Percentiles rank a stretch among this genome's conserved stretches.
Evolutionary conservation across 1,140 invertebrate species (phyloP).

Genomic region (Diorhabda elongata): DNA sequence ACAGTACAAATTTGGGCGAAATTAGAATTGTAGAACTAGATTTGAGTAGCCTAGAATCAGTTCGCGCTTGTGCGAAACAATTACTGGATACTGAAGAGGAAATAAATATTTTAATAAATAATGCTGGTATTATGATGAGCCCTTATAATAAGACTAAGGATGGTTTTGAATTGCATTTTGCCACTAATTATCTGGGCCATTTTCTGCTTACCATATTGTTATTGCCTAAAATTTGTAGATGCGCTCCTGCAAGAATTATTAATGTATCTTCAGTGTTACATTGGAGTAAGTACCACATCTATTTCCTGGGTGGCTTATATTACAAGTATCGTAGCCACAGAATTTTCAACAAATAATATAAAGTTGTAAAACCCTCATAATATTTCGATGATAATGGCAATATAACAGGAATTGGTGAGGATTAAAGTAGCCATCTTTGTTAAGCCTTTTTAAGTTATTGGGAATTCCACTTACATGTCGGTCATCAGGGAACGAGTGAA

Average conservation of each 20-base stretch:
- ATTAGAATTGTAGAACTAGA: conserved; percentile 62
- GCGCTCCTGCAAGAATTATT: conserved; percentile 54
- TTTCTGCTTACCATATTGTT: conserved; percentile 80
- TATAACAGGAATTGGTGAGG: no score
- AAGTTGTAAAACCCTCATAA: no score
- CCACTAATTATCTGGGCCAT: conserved; percentile 77
- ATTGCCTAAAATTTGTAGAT: conserved; percentile 56
- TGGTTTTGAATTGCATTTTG: conserved; percentile 76
- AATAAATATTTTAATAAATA: conserved; percentile 76
- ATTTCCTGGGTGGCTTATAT: no score
- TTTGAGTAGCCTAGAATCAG: conserved; percentile 66
- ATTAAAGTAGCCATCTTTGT: no score
- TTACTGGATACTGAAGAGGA: conserved; percentile 57
- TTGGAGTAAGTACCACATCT: conserved; percentile 43
- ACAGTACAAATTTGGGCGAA: conserved; percentile 51
- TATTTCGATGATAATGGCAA: no score
- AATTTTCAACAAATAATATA: no score
- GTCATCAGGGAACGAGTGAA: no score
- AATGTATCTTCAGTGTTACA: conserved; percentile 61
- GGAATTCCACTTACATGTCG: no score
- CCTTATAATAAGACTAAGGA: conserved; percentile 65
- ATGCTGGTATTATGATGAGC: conserved; percentile 74
- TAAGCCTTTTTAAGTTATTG: no score
- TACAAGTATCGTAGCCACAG: no score
- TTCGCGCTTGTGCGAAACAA: conserved; percentile 63